Evolutionary conservation across 2,797 vertebrate genomes (phyloP).

Genomic region (Limosa lapponica): DNA sequence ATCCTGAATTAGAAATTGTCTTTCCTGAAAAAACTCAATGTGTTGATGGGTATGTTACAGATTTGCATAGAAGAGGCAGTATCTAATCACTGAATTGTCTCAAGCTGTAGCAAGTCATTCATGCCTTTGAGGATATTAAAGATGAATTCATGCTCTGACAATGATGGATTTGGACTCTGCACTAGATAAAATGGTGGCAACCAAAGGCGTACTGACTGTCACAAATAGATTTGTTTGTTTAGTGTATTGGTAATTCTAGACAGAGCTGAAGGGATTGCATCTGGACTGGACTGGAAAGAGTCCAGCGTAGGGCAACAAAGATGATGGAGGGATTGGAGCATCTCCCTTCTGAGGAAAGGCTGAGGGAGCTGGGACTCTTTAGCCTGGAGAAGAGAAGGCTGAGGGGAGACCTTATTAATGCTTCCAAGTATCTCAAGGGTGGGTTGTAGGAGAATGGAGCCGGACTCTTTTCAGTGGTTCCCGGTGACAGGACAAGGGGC

Average conservation of each 20-base stretch:
- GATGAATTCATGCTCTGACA: not conserved
- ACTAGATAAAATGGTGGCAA: not conserved
- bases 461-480: too few relatives aligned
- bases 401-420: too few relatives aligned
- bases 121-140: not conserved
- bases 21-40: not conserved
- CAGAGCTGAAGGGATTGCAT: not conserved
- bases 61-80: not conserved
- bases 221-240: not conserved
- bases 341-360: too few relatives aligned
- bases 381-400: too few relatives aligned
- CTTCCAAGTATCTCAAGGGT: too few relatives aligned
- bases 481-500: too few relatives aligned
- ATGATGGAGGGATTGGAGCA: too few relatives aligned
- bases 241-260: not conserved
- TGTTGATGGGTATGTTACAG: not conserved
- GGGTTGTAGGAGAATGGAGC: too few relatives aligned
- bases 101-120: not conserved
- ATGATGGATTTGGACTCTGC: not conserved
- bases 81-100: not conserved
- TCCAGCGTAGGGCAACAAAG: too few relatives aligned
- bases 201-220: not conserved
- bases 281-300: too few relatives aligned
- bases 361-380: too few relatives aligned
- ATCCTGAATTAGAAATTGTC: not conserved